Evolutionary conservation across 1,140 invertebrate genomes (phyloP).

Genomic region (Apis dorsata): DNA sequence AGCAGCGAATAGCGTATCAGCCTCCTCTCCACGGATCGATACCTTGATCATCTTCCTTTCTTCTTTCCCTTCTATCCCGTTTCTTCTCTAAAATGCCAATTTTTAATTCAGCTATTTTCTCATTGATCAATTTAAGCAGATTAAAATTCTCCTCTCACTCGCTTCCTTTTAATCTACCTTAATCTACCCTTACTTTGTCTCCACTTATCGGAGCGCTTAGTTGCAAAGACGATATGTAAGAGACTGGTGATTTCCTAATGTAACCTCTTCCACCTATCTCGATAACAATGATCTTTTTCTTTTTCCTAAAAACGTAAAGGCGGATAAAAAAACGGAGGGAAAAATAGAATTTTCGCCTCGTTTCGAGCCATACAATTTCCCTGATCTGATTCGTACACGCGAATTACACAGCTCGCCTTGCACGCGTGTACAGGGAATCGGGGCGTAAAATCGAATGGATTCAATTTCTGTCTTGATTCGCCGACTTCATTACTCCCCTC

Average conservation of each 20-base stretch:
- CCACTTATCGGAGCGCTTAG: not conserved
- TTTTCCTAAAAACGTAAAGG: too few species aligned
- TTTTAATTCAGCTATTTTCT: not conserved
- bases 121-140: not conserved
- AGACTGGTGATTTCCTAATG: too few species aligned
- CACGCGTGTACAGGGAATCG: conserved; percentile 61
- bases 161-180: not conserved
- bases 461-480: conserved; percentile 75
- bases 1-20: not conserved
- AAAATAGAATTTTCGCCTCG: not conserved
- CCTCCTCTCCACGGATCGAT: not conserved
- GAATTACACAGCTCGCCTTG: too few species aligned
- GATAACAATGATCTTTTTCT: too few species aligned
- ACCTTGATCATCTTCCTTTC: not conserved
- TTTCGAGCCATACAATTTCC: not conserved
- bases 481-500: conserved; percentile 69
- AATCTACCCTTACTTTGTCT: not conserved
- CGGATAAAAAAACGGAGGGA: too few species aligned
- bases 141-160: not conserved
- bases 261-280: too few species aligned
- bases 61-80: too few species aligned
- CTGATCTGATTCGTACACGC: too few species aligned
- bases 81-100: too few species aligned
- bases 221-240: not conserved
- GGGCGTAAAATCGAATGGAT: conserved; percentile 73